Evolutionary conservation across 2,797 vertebrate species (phyloP).

Genomic region (Poeciliopsis paucimaculata): DNA sequence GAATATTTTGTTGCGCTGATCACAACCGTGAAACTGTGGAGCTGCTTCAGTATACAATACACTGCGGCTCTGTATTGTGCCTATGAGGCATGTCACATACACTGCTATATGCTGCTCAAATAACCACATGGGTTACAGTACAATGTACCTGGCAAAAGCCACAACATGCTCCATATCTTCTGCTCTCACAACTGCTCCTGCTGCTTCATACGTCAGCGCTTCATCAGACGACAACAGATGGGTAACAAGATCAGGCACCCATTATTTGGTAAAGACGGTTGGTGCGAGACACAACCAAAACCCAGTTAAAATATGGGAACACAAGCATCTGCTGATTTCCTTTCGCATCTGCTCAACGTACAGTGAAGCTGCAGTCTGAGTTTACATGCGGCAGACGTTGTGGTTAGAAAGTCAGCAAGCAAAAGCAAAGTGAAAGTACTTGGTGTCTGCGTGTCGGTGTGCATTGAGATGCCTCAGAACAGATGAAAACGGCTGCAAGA

Average conservation of each 20-base stretch:
- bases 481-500: not conserved
- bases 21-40: not conserved
- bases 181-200: not conserved
- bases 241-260: not conserved
- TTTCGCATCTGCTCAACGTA: not conserved
- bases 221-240: not conserved
- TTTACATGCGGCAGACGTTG: constrained; percentile 14
- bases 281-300: not conserved
- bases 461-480: not conserved
- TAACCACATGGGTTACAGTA: constrained; percentile 60
- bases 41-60: constrained; percentile 4
- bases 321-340: not conserved
- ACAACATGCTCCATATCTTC: constrained; percentile 44
- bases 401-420: constrained; percentile 27
- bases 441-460: not conserved
- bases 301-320: not conserved
- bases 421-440: constrained; percentile 39
- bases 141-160: constrained; percentile 50
- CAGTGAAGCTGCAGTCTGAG: not conserved
- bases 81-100: constrained; percentile 31
- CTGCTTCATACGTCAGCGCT: not conserved
- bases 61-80: constrained; percentile 15
- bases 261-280: not conserved
- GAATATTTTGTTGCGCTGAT: not conserved
- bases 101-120: constrained; percentile 23